These are phyloP conservation scores for Phataginus tetradactyla DNA, from an alignment of 2,797 vertebrate species.

Conservation along the genomic window DNA sequence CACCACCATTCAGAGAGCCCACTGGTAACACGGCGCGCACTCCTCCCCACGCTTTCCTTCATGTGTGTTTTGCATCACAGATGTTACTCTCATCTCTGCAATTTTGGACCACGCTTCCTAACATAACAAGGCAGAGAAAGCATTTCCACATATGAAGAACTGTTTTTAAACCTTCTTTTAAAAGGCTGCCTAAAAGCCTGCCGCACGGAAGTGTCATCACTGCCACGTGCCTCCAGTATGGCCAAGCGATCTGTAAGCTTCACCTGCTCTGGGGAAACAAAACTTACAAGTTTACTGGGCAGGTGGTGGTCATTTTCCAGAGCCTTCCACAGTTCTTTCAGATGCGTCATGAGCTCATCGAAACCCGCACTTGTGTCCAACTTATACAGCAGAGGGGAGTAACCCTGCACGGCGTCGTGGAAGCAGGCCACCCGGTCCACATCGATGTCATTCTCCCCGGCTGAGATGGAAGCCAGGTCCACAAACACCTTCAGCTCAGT, in stretches of 20 bases:
- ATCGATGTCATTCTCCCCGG: slow-evolving; percentile 98
- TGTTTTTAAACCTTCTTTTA: no score
- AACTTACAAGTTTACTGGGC: slow-evolving; percentile 93
- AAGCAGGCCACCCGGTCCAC: slow-evolving; percentile 97
- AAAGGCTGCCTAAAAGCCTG: neutral
- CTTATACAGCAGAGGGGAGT: slow-evolving; percentile 93
- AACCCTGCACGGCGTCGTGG: slow-evolving; percentile 95
- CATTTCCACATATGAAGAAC: rapidly evolving
- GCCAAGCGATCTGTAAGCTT: rapidly evolving
- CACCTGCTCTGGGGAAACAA: rapidly evolving
- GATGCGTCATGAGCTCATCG: slow-evolving; percentile 85
- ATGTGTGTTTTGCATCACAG: rapidly evolving
- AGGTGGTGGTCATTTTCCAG: slow-evolving; percentile 93
- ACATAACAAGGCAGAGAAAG: neutral
- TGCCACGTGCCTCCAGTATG: rapidly evolving
- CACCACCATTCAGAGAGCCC: neutral
- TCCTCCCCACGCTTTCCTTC: no score
- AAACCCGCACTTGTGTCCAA: slow-evolving; percentile 89
- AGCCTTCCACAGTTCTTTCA: slow-evolving; percentile 94
- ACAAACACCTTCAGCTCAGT: slow-evolving; percentile 98
- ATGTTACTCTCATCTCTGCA: neutral
- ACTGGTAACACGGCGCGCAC: no score
- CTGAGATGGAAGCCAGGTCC: slow-evolving; percentile 98
- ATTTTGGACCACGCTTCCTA: neutral
- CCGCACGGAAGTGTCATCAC: rapidly evolving